Conservation (phyloP, 53 echinoderm and acorn worm species). For the Apostichopus leukothele region DNA sequence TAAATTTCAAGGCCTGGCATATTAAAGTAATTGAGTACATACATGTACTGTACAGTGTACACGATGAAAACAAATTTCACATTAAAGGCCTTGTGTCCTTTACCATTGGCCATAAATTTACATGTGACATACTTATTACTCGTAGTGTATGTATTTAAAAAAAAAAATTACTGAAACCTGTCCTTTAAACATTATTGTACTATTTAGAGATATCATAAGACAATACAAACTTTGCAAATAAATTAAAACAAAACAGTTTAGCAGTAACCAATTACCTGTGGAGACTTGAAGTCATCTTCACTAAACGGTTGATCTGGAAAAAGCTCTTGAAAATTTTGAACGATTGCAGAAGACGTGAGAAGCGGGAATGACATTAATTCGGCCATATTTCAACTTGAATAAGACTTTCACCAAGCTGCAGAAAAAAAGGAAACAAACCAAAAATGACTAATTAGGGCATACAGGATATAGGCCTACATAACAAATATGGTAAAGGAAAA, state of each 20-base stretch:
- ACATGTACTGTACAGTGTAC: too few relatives aligned
- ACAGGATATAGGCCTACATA: too few relatives aligned
- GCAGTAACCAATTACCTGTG: constrained; percentile 64
- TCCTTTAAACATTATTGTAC: too few relatives aligned
- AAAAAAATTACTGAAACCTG: too few relatives aligned
- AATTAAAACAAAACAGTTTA: neutral
- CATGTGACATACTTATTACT: too few relatives aligned
- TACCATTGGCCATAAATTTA: too few relatives aligned
- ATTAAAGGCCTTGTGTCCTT: too few relatives aligned
- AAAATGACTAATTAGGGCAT: too few relatives aligned
- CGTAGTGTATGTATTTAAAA: too few relatives aligned
- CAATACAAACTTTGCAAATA: neutral
- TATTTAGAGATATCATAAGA: neutral
- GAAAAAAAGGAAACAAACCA: too few relatives aligned
- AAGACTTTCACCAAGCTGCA: neutral
- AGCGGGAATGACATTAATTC: constrained; percentile 50
- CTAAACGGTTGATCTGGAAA: constrained; percentile 56
- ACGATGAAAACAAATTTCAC: too few relatives aligned
- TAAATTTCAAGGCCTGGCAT: neutral
- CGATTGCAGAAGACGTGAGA: constrained; percentile 50
- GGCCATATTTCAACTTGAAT: neutral
- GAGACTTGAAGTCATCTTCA: constrained; percentile 83
- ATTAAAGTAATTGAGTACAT: neutral
- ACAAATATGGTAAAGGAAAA: too few relatives aligned
- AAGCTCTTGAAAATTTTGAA: constrained; percentile 51